Percentiles rank a stretch among this genome's conserved stretches.
phyloP scores from a whole-genome alignment of 1,140 invertebrate species.

The Schlechtendalia chinensis region DNA sequence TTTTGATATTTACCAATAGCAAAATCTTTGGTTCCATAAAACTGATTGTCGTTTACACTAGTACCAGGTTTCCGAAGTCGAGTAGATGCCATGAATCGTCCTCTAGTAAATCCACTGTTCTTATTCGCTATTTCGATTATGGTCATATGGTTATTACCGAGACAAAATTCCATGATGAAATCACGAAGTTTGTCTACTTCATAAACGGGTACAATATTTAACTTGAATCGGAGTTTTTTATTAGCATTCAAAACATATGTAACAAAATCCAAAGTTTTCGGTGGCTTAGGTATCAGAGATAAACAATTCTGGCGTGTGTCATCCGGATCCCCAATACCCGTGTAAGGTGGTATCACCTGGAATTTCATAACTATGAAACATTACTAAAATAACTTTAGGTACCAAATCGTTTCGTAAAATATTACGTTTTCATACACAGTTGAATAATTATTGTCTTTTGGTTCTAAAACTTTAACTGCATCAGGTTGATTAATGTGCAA shows the following conservation, averaged over 20 bases:
- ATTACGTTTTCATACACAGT: constrained; percentile 16
- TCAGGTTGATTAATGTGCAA: constrained; percentile 54
- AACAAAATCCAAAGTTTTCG: constrained; percentile 65
- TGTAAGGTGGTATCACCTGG: constrained; percentile 64
- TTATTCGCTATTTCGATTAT: constrained; percentile 63
- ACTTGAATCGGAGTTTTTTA: constrained; percentile 60
- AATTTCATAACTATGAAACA: neutral
- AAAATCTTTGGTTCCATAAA: constrained; percentile 68
- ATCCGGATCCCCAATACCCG: constrained; percentile 70
- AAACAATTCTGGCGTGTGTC: constrained; percentile 71
- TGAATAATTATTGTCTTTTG: constrained; percentile 38
- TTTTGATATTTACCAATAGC: constrained; percentile 57
- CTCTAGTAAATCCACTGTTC: constrained; percentile 69
- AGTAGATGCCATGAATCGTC: constrained; percentile 69
- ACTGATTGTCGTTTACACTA: constrained; percentile 59
- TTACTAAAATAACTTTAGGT: neutral
- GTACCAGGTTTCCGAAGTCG: constrained; percentile 67
- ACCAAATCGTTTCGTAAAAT: neutral
- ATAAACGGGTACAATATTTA: constrained; percentile 66
- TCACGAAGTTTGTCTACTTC: constrained; percentile 66
- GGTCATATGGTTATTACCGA: constrained; percentile 64
- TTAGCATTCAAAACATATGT: constrained; percentile 65
- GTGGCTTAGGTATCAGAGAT: constrained; percentile 67
- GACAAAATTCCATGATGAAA: constrained; percentile 68
- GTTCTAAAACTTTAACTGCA: constrained; percentile 44